Conservation (phyloP, 2,113 vertebrate species). For the Typhlomys cinereus region DNA sequence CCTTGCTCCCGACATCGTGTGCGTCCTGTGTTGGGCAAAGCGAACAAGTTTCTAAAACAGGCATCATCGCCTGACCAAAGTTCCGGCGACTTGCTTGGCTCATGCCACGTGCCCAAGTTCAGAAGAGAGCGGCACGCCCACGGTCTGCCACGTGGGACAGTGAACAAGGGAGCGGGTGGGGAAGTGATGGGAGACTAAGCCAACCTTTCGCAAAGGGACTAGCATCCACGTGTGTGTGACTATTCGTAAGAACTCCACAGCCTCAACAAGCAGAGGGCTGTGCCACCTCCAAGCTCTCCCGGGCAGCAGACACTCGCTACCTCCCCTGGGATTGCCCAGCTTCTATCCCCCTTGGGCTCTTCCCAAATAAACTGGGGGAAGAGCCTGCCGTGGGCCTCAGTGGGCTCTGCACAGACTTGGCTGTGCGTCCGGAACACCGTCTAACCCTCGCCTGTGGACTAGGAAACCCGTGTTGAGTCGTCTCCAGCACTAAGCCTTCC, state of each 20-base stretch:
- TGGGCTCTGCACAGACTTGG: background rate
- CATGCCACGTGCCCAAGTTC: background rate
- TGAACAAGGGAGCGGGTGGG: background rate
- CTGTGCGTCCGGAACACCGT: background rate
- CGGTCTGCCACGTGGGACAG: too few species aligned
- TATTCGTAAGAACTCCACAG: background rate
- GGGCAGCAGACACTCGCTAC: background rate
- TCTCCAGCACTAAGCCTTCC: background rate
- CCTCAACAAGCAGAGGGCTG: background rate
- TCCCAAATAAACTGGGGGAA: background rate
- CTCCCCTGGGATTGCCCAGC: background rate
- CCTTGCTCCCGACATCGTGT: too few species aligned
- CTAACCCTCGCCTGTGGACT: background rate
- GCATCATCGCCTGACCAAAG: background rate
- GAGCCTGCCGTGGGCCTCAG: background rate
- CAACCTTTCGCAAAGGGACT: background rate
- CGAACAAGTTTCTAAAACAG: rapidly evolving
- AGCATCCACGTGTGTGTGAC: too few species aligned
- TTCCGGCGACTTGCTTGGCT: background rate
- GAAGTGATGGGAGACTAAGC: background rate
- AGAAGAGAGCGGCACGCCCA: too few species aligned
- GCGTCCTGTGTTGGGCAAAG: too few species aligned
- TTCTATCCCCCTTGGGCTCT: background rate
- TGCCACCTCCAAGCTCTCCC: background rate
- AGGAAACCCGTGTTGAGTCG: background rate